Evolutionary conservation across 2,113 vertebrate species (phyloP).

Genomic region (Corynorhinus townsendii): DNA sequence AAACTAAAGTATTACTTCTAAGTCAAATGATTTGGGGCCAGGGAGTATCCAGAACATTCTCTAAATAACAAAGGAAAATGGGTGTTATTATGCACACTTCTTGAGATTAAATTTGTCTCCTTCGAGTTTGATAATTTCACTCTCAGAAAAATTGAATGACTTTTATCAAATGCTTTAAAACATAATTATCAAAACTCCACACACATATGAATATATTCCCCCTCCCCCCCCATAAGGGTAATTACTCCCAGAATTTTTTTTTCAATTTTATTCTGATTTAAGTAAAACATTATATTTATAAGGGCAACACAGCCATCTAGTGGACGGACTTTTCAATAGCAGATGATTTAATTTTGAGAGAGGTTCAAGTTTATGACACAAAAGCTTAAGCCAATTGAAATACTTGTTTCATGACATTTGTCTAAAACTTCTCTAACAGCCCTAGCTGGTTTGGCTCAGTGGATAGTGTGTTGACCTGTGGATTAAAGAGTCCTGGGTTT

Average conservation of each 20-base stretch:
- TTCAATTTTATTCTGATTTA: not conserved
- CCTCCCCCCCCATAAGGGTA: not conserved
- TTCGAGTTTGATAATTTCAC: not conserved
- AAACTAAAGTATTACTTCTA: not conserved
- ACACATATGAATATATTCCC: not conserved
- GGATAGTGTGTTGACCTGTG: too few species aligned
- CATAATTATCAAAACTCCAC: constrained; percentile 47
- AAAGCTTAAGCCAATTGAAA: not conserved
- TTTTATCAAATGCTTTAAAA: constrained; percentile 9
- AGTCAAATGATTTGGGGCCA: not conserved
- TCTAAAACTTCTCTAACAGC: not conserved
- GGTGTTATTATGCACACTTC: not conserved
- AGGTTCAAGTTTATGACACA: constrained; percentile 5
- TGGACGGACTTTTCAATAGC: constrained; percentile 32
- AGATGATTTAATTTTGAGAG: not conserved
- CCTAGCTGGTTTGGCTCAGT: too few species aligned
- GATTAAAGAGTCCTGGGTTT: too few species aligned
- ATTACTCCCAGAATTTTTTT: not conserved
- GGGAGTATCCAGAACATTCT: not conserved
- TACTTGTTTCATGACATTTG: not conserved
- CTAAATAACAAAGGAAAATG: not conserved
- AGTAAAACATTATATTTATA: not conserved
- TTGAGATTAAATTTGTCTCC: not conserved
- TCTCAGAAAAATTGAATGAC: not conserved
- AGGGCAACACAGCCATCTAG: constrained; percentile 54